Conservation (phyloP, 1,140 invertebrate species). For the Lordiphosa stackelbergi region DNA sequence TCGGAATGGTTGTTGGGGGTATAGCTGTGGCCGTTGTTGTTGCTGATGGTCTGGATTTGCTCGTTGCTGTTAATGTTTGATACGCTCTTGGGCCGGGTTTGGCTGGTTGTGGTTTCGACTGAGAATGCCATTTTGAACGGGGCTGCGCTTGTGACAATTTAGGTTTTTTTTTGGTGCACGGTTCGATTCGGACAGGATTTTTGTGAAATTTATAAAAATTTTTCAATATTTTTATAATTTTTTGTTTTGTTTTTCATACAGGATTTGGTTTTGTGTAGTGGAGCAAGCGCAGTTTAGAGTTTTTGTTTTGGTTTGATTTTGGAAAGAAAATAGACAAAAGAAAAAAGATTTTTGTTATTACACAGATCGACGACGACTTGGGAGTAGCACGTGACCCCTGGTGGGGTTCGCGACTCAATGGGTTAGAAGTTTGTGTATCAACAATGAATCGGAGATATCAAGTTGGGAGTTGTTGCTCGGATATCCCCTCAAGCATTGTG, state of each 20-base stretch:
- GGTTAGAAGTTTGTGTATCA: constrained; percentile 13
- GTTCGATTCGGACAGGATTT: constrained; percentile 54
- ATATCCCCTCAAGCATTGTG: constrained; percentile 34
- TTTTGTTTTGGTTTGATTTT: constrained; percentile 59
- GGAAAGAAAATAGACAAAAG: constrained; percentile 72
- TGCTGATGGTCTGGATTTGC: constrained; percentile 27
- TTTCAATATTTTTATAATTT: constrained; percentile 32
- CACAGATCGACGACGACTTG: constrained; percentile 60
- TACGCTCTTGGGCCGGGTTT: constrained; percentile 66
- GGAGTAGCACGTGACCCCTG: constrained; percentile 35
- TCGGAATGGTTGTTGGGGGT: constrained; percentile 13
- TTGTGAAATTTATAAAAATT: constrained; percentile 32
- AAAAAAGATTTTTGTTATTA: constrained; percentile 67
- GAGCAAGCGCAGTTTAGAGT: constrained; percentile 71
- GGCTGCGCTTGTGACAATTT: constrained; percentile 48
- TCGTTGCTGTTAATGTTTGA: constrained; percentile 45
- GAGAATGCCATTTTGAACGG: constrained; percentile 77
- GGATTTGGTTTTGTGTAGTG: constrained; percentile 47
- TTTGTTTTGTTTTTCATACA: constrained; percentile 9
- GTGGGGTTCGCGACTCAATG: constrained; percentile 24
- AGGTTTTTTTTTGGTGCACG: constrained; percentile 32
- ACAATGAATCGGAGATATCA: constrained; percentile 38
- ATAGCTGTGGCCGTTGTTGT: constrained; percentile 19
- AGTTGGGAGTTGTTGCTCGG: constrained; percentile 8
- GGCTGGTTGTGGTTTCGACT: constrained; percentile 64